phyloP scores from a whole-genome alignment of 2,888 invertebrate genomes.

The Pristionchus maxplancki region DNA sequence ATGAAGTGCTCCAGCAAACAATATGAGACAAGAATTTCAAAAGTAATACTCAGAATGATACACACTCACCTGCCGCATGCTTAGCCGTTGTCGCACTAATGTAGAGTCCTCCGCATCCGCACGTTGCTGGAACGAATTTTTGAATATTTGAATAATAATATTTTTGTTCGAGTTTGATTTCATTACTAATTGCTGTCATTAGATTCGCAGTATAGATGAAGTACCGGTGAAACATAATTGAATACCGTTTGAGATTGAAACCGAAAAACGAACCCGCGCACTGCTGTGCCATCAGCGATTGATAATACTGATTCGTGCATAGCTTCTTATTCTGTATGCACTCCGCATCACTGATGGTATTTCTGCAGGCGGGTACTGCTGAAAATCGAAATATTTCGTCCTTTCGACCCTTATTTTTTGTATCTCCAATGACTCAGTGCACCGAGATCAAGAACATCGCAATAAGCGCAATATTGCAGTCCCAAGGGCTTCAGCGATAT shows the following conservation, averaged over 20 bases:
- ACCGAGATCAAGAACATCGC: neutral
- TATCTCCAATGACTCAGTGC: neutral
- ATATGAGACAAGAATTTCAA: no score
- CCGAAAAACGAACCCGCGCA: neutral
- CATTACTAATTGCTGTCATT: neutral
- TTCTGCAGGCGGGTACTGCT: neutral
- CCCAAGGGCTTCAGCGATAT: neutral
- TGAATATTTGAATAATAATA: neutral
- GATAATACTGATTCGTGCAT: conserved; percentile 6
- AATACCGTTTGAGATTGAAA: neutral
- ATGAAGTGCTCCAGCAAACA: no score
- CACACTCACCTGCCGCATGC: neutral
- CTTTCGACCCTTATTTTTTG: neutral
- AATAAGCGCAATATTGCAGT: neutral
- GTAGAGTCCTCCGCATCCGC: neutral
- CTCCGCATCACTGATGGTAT: neutral
- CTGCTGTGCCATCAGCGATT: neutral
- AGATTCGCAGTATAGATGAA: no score
- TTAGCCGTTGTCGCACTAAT: neutral
- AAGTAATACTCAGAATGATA: neutral
- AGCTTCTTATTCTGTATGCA: neutral
- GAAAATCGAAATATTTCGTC: no score
- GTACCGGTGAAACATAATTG: neutral
- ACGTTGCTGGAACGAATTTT: neutral
- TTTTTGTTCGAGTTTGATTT: neutral